Base-by-base conservation (phyloP, 2,113 vertebrate genomes). In the Marmota monax region DNA sequence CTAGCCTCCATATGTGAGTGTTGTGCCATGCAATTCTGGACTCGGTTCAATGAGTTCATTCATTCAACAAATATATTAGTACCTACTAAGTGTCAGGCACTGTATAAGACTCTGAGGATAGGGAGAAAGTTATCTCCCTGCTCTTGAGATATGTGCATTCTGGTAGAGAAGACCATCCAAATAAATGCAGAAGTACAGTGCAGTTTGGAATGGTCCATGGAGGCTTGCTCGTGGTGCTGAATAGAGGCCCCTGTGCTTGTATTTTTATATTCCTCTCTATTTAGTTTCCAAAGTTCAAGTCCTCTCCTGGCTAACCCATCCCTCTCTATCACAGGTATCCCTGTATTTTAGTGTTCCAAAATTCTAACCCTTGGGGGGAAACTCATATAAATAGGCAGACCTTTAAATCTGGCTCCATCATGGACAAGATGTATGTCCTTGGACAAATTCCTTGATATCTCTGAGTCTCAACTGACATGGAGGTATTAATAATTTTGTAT, bases 171-270 rank as follows among this genome's bases (percentile, higher is more conserved):
- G 29, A 10, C 32, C 25, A 67, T 37, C 12, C 76, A 76, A 51
- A n/a, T 22, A 61, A 80, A 83, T 2, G 7, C 51, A 6, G 51
- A 48, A 61, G 23, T 48, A 51, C 2, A 70, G 32, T 34, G 8
- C 32, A 27, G 18, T 14, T 18, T 3, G 17, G 32, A 58, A 70
- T 6, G 7, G n/a, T 5, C 56, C 34, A 2, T 0, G 1, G 17
- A 37, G 7, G 11, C 5, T 10, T 8, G 5, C 7, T 1, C 8
- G 2, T 0, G 1, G 7, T 48, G 37, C 45, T 56, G 1, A 48
- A 48, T 17, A 73, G 37, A 67, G 22, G 3, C 4, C 23, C 11
- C 9, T 88, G 29, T 56, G 17, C 69, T 67, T 61, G 22, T 61
- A 25, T 61, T 61, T 61, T 61, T 79, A 78, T 82, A 4, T 67